Base-by-base conservation (phyloP, 2,113 vertebrate genomes). In the Muntiacus reevesi region DNA sequence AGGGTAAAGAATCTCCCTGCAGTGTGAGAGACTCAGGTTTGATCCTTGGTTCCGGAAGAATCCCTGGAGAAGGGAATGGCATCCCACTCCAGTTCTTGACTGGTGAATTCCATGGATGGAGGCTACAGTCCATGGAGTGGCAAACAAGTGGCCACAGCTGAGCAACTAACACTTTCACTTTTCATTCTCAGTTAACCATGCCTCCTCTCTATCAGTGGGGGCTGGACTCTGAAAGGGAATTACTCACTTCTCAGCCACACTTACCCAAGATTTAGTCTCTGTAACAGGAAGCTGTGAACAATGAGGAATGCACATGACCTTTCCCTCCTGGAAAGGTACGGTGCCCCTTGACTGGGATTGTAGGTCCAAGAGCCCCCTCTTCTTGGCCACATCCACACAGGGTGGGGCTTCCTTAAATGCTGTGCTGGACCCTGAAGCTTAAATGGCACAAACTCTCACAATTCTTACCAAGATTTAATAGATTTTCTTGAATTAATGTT, bases 331-430 rank as follows among this genome's bases (percentile, higher is more conserved):
- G 36, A 50, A 33, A 71, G 45, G 3, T 60, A 23, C 17, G 50
- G 0, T 16, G 43, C 21, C 36, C 4, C 45, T 54, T 76, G 10
- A 15, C 6, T 21, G n/a, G 30, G 27, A 6, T 6, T 36, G 3
- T 17, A n/a, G 8, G 1, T 16, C 2, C 36, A 33, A 2, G 2
- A 33, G 14, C 28, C 12, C 27, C 59, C 16, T 36, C 2, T 76
- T 87, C 40, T 55, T 43, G 45, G 36, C 19, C 54, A 54, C 30
- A 57, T 8, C 4, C 6, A 54, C 13, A 2, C 0, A n/a, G 15
- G 57, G 16, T 14, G 19, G 14, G 28, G 8, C 3, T 90, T 15
- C 9, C 27, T 47, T 54, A 9, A 9, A 27, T n/a, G 7, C 40
- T 59, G 5, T 40, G 12, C 16, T 54, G 50, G 54, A 21, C 23